These are phyloP conservation scores for Charanyca ferruginea DNA, from an alignment of 2,888 invertebrate species.

Conservation along the genomic window DNA sequence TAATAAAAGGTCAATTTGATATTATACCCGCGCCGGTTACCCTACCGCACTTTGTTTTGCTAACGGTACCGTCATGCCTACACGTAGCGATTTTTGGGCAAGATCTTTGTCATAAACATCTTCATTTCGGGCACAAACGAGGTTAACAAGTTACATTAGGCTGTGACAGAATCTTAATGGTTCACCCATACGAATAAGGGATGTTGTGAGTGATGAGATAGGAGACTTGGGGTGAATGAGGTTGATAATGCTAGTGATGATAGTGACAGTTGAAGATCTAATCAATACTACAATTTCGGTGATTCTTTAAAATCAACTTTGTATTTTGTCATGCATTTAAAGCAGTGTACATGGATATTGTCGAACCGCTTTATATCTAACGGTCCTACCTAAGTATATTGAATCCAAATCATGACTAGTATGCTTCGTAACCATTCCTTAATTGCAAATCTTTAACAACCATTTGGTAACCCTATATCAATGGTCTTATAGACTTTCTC, in stretches of 20 bases:
- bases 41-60: conserved; percentile 56
- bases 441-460: conserved; percentile 10
- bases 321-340: too few relatives aligned
- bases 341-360: too few relatives aligned
- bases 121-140: conserved; percentile 65
- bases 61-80: conserved; percentile 83
- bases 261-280: neutral
- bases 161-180: conserved; percentile 57
- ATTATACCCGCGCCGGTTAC: conserved; percentile 17
- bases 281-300: too few relatives aligned
- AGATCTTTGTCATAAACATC: conserved; percentile 75
- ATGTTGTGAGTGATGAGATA: conserved; percentile 19
- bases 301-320: neutral
- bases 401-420: neutral
- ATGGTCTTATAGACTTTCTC: conserved; percentile 58
- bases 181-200: conserved; percentile 33
- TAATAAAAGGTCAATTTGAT: conserved; percentile 27
- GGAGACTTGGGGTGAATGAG: neutral
- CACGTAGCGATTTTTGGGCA: conserved; percentile 76
- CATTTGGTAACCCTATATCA: conserved; percentile 47
- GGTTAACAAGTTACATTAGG: conserved; percentile 63
- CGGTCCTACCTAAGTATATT: neutral
- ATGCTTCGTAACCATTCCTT: conserved; percentile 13
- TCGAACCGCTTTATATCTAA: neutral
- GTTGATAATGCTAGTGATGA: neutral